Conservation (phyloP, 2,888 invertebrate species). For the Ametastegia equiseti region DNA sequence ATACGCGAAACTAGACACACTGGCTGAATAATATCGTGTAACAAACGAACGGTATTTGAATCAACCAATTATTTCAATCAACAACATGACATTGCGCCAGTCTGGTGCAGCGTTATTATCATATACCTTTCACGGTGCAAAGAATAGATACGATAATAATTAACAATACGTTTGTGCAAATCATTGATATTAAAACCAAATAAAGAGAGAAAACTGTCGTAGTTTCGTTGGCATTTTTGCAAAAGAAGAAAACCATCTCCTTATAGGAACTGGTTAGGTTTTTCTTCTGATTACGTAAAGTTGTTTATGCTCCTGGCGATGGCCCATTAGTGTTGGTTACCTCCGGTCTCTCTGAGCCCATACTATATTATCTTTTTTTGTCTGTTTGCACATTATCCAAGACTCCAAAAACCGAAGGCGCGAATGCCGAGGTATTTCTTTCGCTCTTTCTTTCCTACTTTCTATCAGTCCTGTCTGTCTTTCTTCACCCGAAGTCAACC, state of each 20-base stretch:
- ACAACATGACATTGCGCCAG: neutral
- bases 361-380: neutral
- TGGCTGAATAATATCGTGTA: neutral
- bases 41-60: slow-evolving; percentile 32
- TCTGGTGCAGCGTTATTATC: neutral
- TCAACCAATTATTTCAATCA: slow-evolving; percentile 40
- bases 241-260: too few species aligned
- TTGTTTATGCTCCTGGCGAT: neutral
- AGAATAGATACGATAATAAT: neutral
- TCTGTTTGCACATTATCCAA: slow-evolving; percentile 2
- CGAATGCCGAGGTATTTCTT: slow-evolving; percentile 14
- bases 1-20: slow-evolving; percentile 23
- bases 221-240: neutral
- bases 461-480: neutral
- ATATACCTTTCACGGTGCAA: neutral
- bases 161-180: neutral
- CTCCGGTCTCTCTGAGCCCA: neutral
- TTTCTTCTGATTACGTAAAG: neutral
- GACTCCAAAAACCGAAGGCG: neutral
- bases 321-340: slow-evolving; percentile 5
- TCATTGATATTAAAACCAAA: neutral
- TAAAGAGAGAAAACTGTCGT: neutral
- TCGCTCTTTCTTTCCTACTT: neutral
- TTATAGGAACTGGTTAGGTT: too few species aligned
- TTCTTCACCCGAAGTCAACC: neutral